Percentiles rank a stretch among this genome's conserved stretches.
These are phyloP conservation scores for Oostethus manadensis DNA, from an alignment of 2,113 vertebrate species.

Conservation along the genomic window DNA sequence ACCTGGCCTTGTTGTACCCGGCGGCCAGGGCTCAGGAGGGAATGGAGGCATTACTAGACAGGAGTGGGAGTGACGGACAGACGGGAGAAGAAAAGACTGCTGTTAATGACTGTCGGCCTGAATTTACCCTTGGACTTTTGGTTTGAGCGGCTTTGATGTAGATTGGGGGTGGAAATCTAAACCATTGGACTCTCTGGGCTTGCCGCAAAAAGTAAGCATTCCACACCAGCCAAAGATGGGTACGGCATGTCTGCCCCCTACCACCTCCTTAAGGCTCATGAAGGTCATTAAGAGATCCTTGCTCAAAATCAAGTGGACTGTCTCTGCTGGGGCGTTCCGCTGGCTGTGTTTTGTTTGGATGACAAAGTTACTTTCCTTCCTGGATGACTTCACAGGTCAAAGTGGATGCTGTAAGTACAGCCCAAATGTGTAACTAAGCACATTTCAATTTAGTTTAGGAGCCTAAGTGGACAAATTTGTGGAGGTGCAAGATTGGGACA, in stretches of 20 bases:
- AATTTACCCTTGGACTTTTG: conserved; percentile 43
- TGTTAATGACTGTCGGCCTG: conserved; percentile 54
- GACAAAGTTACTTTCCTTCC: conserved; percentile 15
- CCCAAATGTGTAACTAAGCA: background rate
- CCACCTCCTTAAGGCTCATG: conserved; percentile 31
- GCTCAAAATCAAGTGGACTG: background rate
- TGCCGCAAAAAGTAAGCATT: conserved; percentile 23
- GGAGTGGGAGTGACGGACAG: conserved; percentile 29
- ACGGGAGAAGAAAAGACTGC: conserved; percentile 31
- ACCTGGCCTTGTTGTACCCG: conserved; percentile 26
- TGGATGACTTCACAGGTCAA: conserved; percentile 11
- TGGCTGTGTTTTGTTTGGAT: conserved; percentile 1
- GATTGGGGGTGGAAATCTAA: conserved; percentile 22
- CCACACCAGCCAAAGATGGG: conserved; percentile 31
- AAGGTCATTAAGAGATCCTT: conserved; percentile 12
- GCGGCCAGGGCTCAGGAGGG: conserved; percentile 54
- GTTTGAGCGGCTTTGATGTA: conserved; percentile 28
- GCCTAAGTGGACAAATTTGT: background rate
- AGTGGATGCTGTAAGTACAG: conserved; percentile 9
- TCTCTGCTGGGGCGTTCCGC: background rate
- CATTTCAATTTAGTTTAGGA: background rate
- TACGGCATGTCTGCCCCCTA: conserved; percentile 10
- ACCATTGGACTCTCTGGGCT: conserved; percentile 27
- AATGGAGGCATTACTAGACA: conserved; percentile 33
- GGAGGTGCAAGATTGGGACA: background rate